phyloP scores from a whole-genome alignment of 2,113 vertebrate species.

The Pyrgilauda ruficollis region DNA sequence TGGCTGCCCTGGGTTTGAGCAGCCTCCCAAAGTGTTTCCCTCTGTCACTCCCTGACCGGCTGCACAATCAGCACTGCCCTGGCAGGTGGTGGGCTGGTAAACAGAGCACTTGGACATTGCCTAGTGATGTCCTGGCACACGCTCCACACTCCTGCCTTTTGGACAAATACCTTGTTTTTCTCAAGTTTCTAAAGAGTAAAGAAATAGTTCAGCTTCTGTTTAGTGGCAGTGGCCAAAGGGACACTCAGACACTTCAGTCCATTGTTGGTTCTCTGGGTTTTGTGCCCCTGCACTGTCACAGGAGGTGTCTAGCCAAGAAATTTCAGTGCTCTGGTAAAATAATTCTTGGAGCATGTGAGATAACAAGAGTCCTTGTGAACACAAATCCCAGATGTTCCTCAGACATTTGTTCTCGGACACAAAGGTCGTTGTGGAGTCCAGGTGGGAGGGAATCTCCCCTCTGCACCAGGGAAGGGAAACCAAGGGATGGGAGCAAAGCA shows the following conservation, averaged over 20 bases:
- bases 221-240: not conserved
- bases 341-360: not conserved
- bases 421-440: not conserved
- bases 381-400: not conserved
- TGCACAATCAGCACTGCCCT: not conserved
- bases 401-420: not conserved
- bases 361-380: not conserved
- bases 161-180: not conserved
- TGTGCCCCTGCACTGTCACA: not conserved
- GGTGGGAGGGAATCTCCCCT: not conserved
- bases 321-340: not conserved
- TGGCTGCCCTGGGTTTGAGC: not conserved
- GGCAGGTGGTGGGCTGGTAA: conserved; percentile 28
- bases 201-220: not conserved
- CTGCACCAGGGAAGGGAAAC: not conserved
- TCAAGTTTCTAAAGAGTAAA: not conserved
- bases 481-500: not conserved
- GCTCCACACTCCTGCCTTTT: not conserved
- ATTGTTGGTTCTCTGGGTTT: not conserved
- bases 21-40: not conserved
- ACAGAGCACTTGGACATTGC: conserved; percentile 34
- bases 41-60: not conserved
- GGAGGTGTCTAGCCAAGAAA: not conserved
- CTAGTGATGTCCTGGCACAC: not conserved
- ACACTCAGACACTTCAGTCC: not conserved